These are phyloP conservation scores for Xylocampa areola DNA, from an alignment of 2,888 invertebrate species.

Conservation along the genomic window DNA sequence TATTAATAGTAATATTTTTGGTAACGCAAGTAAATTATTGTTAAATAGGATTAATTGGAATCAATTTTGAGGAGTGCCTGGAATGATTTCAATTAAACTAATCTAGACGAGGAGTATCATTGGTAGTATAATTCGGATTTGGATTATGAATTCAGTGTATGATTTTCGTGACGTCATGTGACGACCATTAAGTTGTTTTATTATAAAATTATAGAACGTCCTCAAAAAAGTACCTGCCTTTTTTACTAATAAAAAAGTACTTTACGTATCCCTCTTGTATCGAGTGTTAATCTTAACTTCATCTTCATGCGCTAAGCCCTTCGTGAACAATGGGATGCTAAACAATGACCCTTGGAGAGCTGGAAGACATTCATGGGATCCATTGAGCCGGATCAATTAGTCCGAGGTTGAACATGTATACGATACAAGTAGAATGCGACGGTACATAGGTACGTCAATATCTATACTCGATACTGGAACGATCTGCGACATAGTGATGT, in stretches of 20 bases:
- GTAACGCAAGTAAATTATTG: conserved; percentile 2
- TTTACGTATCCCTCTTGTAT: conserved; percentile 10
- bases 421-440: background rate
- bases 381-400: conserved; percentile 53
- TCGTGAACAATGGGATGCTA: conserved; percentile 31
- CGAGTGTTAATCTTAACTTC: conserved; percentile 41
- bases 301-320: conserved; percentile 15
- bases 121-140: too few relatives aligned
- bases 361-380: conserved; percentile 21
- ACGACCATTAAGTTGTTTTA: too few relatives aligned
- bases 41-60: conserved; percentile 6
- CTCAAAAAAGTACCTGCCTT: background rate
- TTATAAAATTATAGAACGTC: background rate
- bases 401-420: conserved; percentile 24
- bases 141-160: too few relatives aligned
- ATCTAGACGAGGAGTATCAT: conserved; percentile 2
- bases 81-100: conserved; percentile 3
- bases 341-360: conserved; percentile 40
- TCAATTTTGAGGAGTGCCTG: conserved; percentile 1
- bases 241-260: conserved; percentile 4
- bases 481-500: too few relatives aligned
- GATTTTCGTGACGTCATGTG: too few relatives aligned
- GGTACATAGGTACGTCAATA: too few relatives aligned
- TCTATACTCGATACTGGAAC: too few relatives aligned
- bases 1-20: too few relatives aligned